Percentiles rank a stretch among this genome's conserved stretches.
These are phyloP conservation scores for Eilema griseolum DNA, from an alignment of 2,888 invertebrate species.

Conservation along the genomic window DNA sequence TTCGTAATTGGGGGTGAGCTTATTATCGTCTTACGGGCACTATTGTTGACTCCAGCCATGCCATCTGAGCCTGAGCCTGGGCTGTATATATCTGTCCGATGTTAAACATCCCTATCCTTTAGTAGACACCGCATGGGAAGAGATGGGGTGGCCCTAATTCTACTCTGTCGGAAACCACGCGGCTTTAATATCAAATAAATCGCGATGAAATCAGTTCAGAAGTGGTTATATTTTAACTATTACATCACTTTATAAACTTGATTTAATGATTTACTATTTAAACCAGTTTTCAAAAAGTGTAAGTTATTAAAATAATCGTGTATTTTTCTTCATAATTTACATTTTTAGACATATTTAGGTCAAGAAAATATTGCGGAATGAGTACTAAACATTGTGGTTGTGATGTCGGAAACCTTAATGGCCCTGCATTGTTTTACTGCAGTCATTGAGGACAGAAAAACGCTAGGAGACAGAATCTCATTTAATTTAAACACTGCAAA, in stretches of 20 bases:
- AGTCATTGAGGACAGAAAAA: conserved; percentile 27
- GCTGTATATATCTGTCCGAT: too few relatives aligned
- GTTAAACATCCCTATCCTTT: too few relatives aligned
- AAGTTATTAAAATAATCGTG: not conserved
- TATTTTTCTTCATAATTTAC: not conserved
- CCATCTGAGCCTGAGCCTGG: too few relatives aligned
- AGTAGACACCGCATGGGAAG: too few relatives aligned
- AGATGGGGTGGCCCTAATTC: too few relatives aligned
- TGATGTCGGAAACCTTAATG: conserved; percentile 62
- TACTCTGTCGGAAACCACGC: too few relatives aligned
- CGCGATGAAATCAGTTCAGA: too few relatives aligned
- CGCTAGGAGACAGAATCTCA: not conserved
- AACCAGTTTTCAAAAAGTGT: not conserved
- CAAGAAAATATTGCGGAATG: conserved; percentile 42
- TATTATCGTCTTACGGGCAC: too few relatives aligned
- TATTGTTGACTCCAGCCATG: too few relatives aligned
- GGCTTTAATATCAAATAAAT: too few relatives aligned
- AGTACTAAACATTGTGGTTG: conserved; percentile 27
- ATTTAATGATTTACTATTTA: not conserved
- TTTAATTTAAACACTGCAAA: not conserved
- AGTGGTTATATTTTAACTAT: too few relatives aligned
- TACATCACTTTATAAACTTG: not conserved
- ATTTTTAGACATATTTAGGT: conserved; percentile 22
- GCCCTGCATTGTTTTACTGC: conserved; percentile 55
- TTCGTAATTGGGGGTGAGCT: too few relatives aligned